A percentile compares a stretch with the other conserved stretches of the same genome.
Conservation (phyloP, 2,797 vertebrate genomes). For the Macropus fuliginosus region DNA sequence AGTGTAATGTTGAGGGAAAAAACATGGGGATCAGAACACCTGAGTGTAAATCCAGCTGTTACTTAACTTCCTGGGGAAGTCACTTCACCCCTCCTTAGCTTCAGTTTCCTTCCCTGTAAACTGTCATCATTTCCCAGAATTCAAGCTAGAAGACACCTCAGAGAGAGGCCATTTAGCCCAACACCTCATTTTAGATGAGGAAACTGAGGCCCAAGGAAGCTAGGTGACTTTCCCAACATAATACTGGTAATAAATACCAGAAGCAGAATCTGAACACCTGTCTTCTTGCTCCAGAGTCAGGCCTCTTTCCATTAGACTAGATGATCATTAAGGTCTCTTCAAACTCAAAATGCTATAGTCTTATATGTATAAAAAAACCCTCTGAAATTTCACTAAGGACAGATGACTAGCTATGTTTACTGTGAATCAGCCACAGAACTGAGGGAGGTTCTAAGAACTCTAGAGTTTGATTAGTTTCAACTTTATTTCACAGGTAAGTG, state of each 20-base stretch:
- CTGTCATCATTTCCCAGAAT: background rate
- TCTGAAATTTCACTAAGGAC: background rate
- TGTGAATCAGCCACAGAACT: background rate
- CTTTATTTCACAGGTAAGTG: conserved; percentile 51
- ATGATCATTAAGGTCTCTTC: background rate
- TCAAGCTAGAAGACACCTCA: background rate
- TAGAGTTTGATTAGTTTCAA: conserved; percentile 32
- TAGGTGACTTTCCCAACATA: background rate
- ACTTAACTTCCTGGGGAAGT: background rate
- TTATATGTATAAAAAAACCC: background rate
- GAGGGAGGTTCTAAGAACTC: background rate
- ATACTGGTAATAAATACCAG: background rate
- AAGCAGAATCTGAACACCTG: background rate
- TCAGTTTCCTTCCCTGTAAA: background rate
- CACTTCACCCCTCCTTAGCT: background rate
- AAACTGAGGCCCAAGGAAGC: background rate
- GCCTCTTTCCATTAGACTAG: background rate
- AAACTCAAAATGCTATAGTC: background rate
- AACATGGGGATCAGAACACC: background rate
- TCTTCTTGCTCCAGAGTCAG: background rate
- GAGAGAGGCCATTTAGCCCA: background rate
- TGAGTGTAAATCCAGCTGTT: background rate
- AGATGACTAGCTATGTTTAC: background rate
- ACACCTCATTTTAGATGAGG: background rate
- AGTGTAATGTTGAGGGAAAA: background rate